Conservation (phyloP, 1,140 invertebrate species). For the Neocloeon triangulifer region DNA sequence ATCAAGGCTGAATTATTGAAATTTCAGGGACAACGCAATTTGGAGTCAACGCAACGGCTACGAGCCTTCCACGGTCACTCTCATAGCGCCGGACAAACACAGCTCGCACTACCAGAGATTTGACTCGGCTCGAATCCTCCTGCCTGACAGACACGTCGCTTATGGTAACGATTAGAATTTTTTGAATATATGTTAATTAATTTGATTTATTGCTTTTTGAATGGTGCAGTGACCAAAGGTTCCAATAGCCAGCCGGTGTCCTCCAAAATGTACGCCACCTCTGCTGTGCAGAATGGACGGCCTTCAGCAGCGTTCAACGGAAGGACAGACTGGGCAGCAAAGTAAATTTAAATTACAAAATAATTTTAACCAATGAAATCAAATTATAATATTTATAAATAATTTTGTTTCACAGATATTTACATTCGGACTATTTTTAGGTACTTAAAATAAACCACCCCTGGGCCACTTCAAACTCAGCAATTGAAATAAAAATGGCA, state of each 20-base stretch:
- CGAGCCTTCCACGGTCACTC: background rate
- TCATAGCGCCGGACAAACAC: too few relatives aligned
- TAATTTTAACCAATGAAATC: too few relatives aligned
- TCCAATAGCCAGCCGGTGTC: slow-evolving; percentile 12
- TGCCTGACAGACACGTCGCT: too few relatives aligned
- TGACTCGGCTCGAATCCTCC: background rate
- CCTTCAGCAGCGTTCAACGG: slow-evolving; percentile 22
- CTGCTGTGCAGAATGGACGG: slow-evolving; percentile 15
- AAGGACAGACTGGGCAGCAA: slow-evolving; percentile 35
- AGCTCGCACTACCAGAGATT: background rate
- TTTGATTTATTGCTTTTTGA: slow-evolving; percentile 10
- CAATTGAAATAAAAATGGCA: too few relatives aligned
- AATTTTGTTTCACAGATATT: too few relatives aligned
- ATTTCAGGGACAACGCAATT: background rate
- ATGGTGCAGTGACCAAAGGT: slow-evolving; percentile 9
- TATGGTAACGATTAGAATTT: too few relatives aligned
- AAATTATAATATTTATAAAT: too few relatives aligned
- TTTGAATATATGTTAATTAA: slow-evolving; percentile 2
- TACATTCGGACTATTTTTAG: too few relatives aligned
- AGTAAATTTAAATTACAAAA: too few relatives aligned
- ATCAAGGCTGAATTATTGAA: slow-evolving; percentile 5
- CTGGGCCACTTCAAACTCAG: too few relatives aligned
- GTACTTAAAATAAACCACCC: too few relatives aligned
- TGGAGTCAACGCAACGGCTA: background rate
- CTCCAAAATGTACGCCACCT: slow-evolving; percentile 13